A percentile compares a stretch with the other conserved stretches of the same genome.
Conservation (phyloP, 2,797 vertebrate species). For the Monodelphis domestica region DNA sequence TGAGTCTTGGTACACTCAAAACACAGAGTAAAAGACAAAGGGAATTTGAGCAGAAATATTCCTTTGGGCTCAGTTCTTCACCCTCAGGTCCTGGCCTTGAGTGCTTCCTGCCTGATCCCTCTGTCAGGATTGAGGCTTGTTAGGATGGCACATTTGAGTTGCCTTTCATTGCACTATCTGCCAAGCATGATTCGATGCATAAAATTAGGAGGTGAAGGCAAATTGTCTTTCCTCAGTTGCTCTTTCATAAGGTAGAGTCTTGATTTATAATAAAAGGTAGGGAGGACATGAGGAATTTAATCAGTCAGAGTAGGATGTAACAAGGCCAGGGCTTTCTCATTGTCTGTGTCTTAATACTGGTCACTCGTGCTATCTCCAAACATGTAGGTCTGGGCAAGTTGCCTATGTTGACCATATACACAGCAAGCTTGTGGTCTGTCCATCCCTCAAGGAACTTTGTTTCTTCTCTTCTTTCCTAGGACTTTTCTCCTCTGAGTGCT, state of each 20-base stretch:
- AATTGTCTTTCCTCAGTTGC: not conserved
- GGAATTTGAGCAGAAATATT: not conserved
- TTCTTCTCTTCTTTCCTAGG: not conserved
- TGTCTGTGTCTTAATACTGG: not conserved
- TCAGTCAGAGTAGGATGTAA: not conserved
- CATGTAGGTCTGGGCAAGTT: not conserved
- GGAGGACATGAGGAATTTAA: not conserved
- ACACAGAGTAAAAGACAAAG: not conserved
- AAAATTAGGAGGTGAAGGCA: constrained; percentile 14
- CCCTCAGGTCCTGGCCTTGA: not conserved
- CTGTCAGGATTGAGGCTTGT: not conserved
- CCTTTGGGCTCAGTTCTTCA: not conserved
- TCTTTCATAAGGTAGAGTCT: not conserved
- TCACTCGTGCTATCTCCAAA: not conserved
- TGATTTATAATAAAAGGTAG: not conserved
- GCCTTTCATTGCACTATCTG: not conserved
- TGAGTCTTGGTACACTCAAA: not conserved
- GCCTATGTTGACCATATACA: not conserved
- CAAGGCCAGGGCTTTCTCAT: not conserved
- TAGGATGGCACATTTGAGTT: not conserved
- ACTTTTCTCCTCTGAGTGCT: constrained; percentile 3
- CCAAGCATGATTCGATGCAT: not conserved
- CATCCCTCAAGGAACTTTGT: not conserved
- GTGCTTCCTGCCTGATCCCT: not conserved
- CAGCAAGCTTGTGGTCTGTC: not conserved